These are phyloP conservation scores for Phaethon lepturus DNA, from an alignment of 2,113 vertebrate genomes.

Conservation along the genomic window DNA sequence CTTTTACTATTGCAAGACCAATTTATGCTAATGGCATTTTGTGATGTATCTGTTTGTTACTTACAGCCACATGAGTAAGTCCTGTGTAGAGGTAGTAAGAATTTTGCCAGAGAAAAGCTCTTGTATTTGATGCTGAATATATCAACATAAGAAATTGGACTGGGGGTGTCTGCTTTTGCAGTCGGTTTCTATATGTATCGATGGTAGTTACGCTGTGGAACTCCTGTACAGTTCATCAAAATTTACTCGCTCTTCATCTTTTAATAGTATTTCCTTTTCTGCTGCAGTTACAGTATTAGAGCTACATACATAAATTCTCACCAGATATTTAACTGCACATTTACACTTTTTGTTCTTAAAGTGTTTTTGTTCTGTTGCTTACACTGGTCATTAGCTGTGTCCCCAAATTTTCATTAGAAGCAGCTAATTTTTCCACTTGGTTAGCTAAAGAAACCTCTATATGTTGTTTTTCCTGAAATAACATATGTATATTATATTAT, in stretches of 20 bases:
- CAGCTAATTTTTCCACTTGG: not conserved
- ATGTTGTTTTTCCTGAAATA: not conserved
- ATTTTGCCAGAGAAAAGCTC: not conserved
- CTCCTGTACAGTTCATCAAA: not conserved
- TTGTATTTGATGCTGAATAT: not conserved
- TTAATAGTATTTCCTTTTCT: not conserved
- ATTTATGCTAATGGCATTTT: not conserved
- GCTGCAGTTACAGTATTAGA: not conserved
- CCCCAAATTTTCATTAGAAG: not conserved
- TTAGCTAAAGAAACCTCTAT: not conserved
- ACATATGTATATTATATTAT: not conserved
- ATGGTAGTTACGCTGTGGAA: not conserved
- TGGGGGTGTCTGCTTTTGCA: not conserved
- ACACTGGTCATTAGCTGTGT: not conserved
- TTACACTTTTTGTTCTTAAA: not conserved
- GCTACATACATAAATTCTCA: not conserved
- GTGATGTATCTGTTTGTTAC: not conserved
- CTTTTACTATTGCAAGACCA: not conserved
- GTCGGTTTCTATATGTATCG: not conserved
- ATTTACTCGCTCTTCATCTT: not conserved
- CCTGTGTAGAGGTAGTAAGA: not conserved
- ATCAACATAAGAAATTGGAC: not conserved
- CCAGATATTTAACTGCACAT: not conserved
- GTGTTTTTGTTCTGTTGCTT: not conserved
- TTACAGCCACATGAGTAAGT: not conserved